phyloP scores from a whole-genome alignment of 2,113 vertebrate genomes.

The Syngnathoides biaculeatus region DNA sequence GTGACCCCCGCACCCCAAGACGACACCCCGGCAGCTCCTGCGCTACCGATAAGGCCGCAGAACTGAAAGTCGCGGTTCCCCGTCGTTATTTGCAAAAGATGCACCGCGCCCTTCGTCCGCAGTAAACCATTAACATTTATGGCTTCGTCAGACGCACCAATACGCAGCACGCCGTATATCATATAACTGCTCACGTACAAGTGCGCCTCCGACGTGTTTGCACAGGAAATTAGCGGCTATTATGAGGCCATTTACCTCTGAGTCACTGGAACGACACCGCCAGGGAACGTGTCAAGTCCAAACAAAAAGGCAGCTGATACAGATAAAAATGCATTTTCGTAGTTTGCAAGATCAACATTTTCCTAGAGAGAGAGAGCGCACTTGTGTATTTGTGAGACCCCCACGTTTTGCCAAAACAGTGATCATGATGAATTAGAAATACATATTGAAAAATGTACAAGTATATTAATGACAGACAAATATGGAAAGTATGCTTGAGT shows the following conservation, averaged over 20 bases:
- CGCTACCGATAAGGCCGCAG: not conserved
- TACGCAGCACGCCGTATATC: not conserved
- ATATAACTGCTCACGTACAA: too few species aligned
- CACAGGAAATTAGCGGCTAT: conserved; percentile 16
- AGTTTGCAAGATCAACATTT: too few species aligned
- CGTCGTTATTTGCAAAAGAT: not conserved
- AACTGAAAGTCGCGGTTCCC: conserved; percentile 21
- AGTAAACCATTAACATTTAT: conserved; percentile 42
- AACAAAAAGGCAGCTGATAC: conserved; percentile 25
- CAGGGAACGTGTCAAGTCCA: conserved; percentile 11
- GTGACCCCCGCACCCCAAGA: conserved; percentile 47
- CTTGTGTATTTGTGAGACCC: too few species aligned
- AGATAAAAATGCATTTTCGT: not conserved
- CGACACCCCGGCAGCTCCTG: not conserved
- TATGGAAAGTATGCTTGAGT: too few species aligned
- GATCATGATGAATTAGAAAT: too few species aligned
- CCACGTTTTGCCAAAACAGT: too few species aligned
- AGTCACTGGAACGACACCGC: conserved; percentile 6
- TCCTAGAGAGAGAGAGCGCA: too few species aligned
- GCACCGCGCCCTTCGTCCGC: not conserved
- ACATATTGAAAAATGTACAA: too few species aligned
- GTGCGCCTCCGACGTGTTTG: conserved; percentile 6
- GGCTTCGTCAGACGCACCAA: conserved; percentile 7
- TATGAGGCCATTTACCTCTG: conserved; percentile 19
- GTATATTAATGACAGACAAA: too few species aligned